Base-by-base conservation (phyloP, 2,888 invertebrate genomes). In the Drosophila greeni region DNA sequence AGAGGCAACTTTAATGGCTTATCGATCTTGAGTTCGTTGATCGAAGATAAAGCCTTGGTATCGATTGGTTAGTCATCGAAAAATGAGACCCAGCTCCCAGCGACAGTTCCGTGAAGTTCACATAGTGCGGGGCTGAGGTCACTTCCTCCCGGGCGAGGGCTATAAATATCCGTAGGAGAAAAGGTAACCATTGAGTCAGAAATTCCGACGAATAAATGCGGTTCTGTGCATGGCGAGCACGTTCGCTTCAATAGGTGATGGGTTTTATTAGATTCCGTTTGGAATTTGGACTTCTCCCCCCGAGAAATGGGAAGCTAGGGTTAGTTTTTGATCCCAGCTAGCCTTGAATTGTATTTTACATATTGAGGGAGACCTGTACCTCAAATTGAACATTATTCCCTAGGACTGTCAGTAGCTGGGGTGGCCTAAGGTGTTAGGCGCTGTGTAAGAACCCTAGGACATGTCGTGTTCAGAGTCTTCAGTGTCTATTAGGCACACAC, bases 31-130 rank as follows among this genome's bases (percentile, higher is more conserved):
- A 23, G 20, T 20, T 20, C 20, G 3, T 2, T 20, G 2, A 20
- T 20, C 20, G 20, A 20, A 20, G 3, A 20, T 3, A 3, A 20
- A 20, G 20, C 20, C 2, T 20, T 20, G 20, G 2, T 20, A 20
- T 20, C 20, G 20, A 20, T 20, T 20, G 20, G 20, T 20, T 20
- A 3, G 20, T 2, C 20, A 20, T 20, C 20, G n/a, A n/a, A n/a
- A n/a, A n/a, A n/a, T n/a, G n/a, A n/a, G n/a, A n/a, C n/a, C n/a
- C n/a, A n/a, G n/a, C n/a, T n/a, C n/a, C 84, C 29, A 74, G 70
- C 16, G 85, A 80, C 7, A 85, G 66, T 31, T 84, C 74, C 37
- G 75, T 78, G 23, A 74, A 81, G 58, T 80, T 82, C 9, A 47
- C 14, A 18, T 43, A 31, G 18, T 49, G 31, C n/a, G 24, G 29